A percentile compares a stretch with the other conserved stretches of the same genome.
Evolutionary conservation across 2,113 vertebrate genomes (phyloP).

Genomic region (Saimiri boliviensis): DNA sequence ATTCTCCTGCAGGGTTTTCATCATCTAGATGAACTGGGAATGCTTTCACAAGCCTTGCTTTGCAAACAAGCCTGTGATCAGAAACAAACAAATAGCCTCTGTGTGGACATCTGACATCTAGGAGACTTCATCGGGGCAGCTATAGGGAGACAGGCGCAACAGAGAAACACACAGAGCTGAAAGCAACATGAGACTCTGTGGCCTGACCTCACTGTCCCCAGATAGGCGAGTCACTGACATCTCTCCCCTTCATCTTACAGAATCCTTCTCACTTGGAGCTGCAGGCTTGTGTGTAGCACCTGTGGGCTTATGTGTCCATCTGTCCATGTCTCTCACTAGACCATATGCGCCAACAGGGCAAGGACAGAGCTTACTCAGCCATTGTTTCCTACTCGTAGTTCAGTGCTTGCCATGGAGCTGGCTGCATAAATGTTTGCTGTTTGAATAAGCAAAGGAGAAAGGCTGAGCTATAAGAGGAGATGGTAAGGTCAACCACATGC

Average conservation of each 20-base stretch:
- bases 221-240: background rate
- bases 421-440: background rate
- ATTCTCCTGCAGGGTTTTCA: constrained; percentile 38
- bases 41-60: constrained; percentile 23
- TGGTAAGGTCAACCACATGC: background rate
- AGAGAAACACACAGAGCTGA: background rate
- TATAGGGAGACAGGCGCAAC: background rate
- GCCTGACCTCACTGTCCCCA: background rate
- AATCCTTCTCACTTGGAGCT: background rate
- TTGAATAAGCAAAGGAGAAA: background rate
- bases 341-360: background rate
- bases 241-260: background rate
- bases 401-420: background rate
- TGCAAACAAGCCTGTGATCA: constrained; percentile 57
- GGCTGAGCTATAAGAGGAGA: accelerated
- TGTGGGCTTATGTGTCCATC: background rate
- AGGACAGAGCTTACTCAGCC: background rate
- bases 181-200: background rate
- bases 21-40: constrained; percentile 42
- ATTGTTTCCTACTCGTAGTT: background rate
- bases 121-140: constrained; percentile 1
- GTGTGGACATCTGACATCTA: constrained; percentile 15
- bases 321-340: background rate
- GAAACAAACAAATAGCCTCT: constrained; percentile 57
- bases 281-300: background rate